These are phyloP conservation scores for Drosophila yakuba DNA, from an alignment of 1,140 invertebrate species.

Conservation along the genomic window DNA sequence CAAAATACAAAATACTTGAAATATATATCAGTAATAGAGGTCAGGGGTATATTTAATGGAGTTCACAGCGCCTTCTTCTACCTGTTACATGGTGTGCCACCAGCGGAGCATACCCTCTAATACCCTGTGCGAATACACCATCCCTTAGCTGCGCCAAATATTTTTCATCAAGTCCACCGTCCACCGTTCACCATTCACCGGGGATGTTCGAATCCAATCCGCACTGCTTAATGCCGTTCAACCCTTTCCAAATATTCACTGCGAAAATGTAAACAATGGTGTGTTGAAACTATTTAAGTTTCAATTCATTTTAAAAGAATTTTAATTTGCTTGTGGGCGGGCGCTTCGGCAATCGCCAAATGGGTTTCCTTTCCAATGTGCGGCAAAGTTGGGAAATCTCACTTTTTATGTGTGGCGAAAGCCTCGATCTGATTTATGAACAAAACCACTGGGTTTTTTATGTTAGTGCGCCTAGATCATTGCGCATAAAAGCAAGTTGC, in stretches of 20 bases:
- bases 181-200: neutral
- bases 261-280: conserved; percentile 1
- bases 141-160: neutral
- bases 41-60: neutral
- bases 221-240: neutral
- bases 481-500: too few species aligned
- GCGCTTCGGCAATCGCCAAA: neutral
- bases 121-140: neutral
- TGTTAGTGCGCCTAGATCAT: too few species aligned
- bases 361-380: neutral
- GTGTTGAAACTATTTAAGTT: neutral
- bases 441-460: neutral
- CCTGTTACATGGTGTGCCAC: neutral
- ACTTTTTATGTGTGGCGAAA: neutral
- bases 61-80: neutral
- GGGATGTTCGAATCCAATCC: neutral
- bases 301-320: neutral
- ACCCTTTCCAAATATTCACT: neutral
- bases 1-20: too few species aligned
- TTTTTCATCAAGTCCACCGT: neutral
- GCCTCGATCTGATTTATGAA: neutral
- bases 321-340: neutral
- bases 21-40: too few species aligned
- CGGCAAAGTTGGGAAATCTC: too few species aligned
- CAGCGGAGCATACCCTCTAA: neutral